These are phyloP conservation scores for Lasioglossum morio DNA, from an alignment of 2,888 invertebrate genomes.

Conservation along the genomic window DNA sequence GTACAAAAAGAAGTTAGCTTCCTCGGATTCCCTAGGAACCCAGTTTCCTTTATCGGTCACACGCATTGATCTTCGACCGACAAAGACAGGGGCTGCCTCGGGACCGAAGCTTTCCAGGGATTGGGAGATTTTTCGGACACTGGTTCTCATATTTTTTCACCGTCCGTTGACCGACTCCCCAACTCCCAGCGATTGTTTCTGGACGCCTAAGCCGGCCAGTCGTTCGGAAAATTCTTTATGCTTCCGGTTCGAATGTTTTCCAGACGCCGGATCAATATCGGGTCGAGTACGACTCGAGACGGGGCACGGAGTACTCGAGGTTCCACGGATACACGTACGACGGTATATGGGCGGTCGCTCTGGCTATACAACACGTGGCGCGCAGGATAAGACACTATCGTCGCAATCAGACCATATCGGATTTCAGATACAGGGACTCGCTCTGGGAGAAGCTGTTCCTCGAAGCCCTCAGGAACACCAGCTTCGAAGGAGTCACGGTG, in stretches of 20 bases:
- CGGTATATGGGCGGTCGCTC: conserved; percentile 98
- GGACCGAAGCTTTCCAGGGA: not conserved
- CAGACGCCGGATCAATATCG: conserved; percentile 96
- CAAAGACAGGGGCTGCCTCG: not conserved
- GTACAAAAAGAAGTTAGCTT: not conserved
- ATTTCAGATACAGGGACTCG: conserved; percentile 94
- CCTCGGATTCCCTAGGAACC: not conserved
- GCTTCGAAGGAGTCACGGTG: conserved; percentile 96
- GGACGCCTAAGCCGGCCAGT: conserved; percentile 6
- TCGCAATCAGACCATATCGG: conserved; percentile 91
- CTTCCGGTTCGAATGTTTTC: conserved; percentile 26
- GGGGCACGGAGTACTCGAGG: conserved; percentile 94
- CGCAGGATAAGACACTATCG: conserved; percentile 89
- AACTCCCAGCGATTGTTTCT: not conserved
- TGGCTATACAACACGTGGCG: conserved; percentile 96
- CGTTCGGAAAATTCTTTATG: conserved; percentile 15
- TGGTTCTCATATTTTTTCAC: not conserved
- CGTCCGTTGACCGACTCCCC: not conserved
- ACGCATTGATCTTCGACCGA: not conserved
- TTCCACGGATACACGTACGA: conserved; percentile 99
- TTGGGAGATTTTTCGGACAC: not conserved
- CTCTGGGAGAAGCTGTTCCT: conserved; percentile 95
- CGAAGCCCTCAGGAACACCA: conserved; percentile 95
- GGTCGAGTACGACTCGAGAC: conserved; percentile 92
- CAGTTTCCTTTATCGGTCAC: conserved; percentile 1